Percentiles rank a stretch among this genome's conserved stretches.
Conservation (phyloP, 2,888 invertebrate species). For the Lithodes maja region DNA sequence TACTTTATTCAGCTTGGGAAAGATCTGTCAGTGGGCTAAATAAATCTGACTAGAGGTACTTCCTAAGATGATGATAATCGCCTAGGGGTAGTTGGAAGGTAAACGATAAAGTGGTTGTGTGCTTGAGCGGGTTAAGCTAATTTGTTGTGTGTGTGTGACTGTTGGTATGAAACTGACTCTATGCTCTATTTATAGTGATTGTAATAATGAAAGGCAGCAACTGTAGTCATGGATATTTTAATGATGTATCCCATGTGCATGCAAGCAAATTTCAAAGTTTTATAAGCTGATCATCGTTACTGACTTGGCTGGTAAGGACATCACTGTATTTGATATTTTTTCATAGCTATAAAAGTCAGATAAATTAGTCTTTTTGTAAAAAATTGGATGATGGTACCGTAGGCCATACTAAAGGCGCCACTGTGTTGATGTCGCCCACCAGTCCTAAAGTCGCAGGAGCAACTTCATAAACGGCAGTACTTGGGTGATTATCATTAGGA, state of each 20-base stretch:
- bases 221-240: slow-evolving; percentile 50
- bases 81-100: too few species aligned
- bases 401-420: too few species aligned
- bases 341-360: slow-evolving; percentile 64
- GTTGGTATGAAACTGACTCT: slow-evolving; percentile 42
- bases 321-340: slow-evolving; percentile 63
- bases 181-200: slow-evolving; percentile 24
- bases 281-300: slow-evolving; percentile 50
- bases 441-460: too few species aligned
- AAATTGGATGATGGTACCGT: slow-evolving; percentile 51
- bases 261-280: slow-evolving; percentile 46
- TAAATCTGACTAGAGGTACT: too few species aligned
- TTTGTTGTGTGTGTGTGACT: slow-evolving; percentile 55
- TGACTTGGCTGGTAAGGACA: slow-evolving; percentile 64
- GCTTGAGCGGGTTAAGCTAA: not conserved
- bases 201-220: slow-evolving; percentile 58
- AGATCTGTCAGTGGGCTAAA: too few species aligned
- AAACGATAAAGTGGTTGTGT: too few species aligned
- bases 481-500: too few species aligned
- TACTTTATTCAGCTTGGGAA: too few species aligned
- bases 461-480: too few species aligned
- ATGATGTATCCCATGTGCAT: slow-evolving; percentile 56
- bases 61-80: too few species aligned
- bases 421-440: too few species aligned
- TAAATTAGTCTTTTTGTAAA: slow-evolving; percentile 65